Evolutionary conservation across 2,797 vertebrate genomes (phyloP).

Genomic region (Emys orbicularis): DNA sequence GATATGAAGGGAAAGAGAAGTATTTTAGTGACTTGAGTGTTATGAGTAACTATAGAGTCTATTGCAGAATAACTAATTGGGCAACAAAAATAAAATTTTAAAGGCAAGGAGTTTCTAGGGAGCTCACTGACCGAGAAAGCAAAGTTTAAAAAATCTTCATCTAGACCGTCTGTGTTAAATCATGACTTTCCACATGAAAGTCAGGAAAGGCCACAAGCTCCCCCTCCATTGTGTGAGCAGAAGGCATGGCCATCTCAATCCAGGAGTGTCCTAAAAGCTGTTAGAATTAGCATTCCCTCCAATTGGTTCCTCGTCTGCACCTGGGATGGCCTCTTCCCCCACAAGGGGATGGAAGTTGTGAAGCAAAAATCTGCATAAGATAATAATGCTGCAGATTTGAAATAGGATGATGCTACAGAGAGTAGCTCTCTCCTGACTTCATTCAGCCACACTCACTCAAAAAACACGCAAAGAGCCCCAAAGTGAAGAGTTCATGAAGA

Average conservation of each 20-base stretch:
- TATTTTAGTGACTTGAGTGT: background rate
- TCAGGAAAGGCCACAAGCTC: background rate
- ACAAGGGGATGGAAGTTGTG: fast-evolving
- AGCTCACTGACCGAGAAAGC: background rate
- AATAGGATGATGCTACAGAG: background rate
- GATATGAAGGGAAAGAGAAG: conserved; percentile 39
- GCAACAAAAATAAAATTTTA: background rate
- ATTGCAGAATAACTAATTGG: background rate
- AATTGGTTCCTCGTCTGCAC: fast-evolving
- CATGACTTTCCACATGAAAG: background rate
- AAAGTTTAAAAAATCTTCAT: background rate
- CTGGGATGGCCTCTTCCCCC: background rate
- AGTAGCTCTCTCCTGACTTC: background rate
- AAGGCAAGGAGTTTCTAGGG: background rate
- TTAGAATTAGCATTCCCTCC: background rate
- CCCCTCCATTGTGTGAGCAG: background rate
- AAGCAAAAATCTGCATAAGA: background rate
- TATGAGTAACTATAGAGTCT: background rate
- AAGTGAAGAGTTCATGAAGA: background rate
- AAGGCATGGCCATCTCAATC: no score
- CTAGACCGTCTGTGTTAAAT: background rate
- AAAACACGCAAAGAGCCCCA: background rate
- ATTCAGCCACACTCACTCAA: background rate
- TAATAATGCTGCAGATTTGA: background rate
- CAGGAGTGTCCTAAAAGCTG: background rate